Evolutionary conservation across 2,888 invertebrate genomes (phyloP).

Genomic region (Ellobium chinense): DNA sequence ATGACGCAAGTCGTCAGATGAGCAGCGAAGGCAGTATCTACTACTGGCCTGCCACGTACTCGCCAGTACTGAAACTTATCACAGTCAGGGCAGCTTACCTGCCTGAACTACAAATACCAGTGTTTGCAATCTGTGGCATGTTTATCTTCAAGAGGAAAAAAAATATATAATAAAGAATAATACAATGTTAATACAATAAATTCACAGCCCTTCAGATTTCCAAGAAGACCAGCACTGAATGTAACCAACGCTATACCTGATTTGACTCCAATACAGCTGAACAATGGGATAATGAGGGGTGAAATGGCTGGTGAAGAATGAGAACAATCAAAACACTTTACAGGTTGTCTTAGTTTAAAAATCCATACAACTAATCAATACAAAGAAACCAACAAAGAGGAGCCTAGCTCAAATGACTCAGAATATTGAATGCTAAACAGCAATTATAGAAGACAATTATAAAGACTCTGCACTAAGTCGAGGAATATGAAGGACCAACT

Average conservation of each 20-base stretch:
- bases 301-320: constrained; percentile 34
- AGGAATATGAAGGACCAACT: constrained; percentile 34
- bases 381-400: constrained; percentile 41
- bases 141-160: background rate
- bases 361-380: constrained; percentile 46
- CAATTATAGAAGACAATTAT: constrained; percentile 34
- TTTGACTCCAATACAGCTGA: constrained; percentile 24
- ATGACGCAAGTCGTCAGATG: constrained; percentile 26
- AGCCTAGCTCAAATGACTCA: constrained; percentile 35
- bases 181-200: constrained; percentile 33
- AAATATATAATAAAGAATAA: background rate
- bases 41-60: constrained; percentile 33
- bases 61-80: background rate
- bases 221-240: constrained; percentile 28
- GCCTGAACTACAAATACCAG: background rate
- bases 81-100: background rate
- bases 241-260: constrained; percentile 30
- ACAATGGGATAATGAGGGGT: constrained; percentile 32
- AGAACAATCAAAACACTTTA: constrained; percentile 34
- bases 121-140: constrained; percentile 8
- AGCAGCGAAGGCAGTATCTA: constrained; percentile 33
- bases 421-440: constrained; percentile 45
- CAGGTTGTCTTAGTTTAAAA: constrained; percentile 34
- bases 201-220: constrained; percentile 48
- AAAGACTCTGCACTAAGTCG: constrained; percentile 24